phyloP scores from a whole-genome alignment of 2,113 vertebrate species.

The Danio rerio region DNA sequence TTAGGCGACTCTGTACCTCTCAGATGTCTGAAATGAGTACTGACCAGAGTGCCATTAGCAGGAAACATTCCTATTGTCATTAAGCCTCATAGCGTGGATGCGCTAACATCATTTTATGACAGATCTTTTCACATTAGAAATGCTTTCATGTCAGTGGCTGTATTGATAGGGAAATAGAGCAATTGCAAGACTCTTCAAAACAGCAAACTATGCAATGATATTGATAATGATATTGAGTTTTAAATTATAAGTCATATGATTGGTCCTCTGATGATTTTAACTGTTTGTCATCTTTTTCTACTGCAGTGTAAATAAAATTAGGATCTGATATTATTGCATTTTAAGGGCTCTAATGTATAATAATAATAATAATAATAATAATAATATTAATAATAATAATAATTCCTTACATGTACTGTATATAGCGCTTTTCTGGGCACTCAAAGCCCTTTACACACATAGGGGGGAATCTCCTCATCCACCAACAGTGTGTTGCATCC shows the following conservation, averaged over 20 bases:
- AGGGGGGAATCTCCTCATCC: no score
- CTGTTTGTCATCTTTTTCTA: background rate
- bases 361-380: no score
- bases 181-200: conserved; percentile 1
- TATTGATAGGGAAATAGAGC: background rate
- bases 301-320: background rate
- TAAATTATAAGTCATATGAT: background rate
- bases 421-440: no score
- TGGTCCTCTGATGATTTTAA: background rate
- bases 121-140: conserved; percentile 24
- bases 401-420: no score
- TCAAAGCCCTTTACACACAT: no score
- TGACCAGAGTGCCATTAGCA: conserved; percentile 20
- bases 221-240: background rate
- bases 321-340: background rate
- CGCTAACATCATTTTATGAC: conserved; percentile 15
- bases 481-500: no score
- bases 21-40: conserved; percentile 4
- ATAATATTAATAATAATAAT: no score
- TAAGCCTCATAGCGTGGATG: background rate
- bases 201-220: background rate
- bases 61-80: conserved; percentile 6
- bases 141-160: conserved; percentile 1
- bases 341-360: no score
- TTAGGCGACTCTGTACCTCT: conserved; percentile 2